These are phyloP conservation scores for Prinia subflava DNA, from an alignment of 2,113 vertebrate genomes.

Conservation along the genomic window DNA sequence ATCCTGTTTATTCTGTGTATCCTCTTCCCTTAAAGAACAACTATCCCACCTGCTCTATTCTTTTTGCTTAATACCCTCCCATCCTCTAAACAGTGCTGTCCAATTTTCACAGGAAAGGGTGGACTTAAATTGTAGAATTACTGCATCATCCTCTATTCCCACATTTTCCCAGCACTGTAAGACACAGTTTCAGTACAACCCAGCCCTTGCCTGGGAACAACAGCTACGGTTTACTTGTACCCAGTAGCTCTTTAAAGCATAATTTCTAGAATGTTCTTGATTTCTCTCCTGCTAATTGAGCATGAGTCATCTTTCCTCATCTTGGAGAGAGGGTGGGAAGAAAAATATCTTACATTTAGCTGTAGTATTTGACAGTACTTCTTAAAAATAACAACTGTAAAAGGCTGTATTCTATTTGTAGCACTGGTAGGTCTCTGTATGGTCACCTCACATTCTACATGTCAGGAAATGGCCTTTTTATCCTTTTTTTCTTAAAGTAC, in stretches of 20 bases:
- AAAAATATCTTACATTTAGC: neutral
- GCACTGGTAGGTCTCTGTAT: neutral
- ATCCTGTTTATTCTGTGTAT: neutral
- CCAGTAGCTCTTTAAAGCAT: neutral
- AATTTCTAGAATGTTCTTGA: neutral
- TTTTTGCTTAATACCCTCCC: neutral
- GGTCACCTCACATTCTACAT: neutral
- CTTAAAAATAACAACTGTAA: neutral
- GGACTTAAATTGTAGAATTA: neutral
- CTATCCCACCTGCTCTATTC: neutral
- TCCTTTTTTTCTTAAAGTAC: neutral
- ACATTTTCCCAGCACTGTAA: neutral
- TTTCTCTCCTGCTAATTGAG: neutral
- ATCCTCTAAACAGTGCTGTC: neutral
- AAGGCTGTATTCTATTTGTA: neutral
- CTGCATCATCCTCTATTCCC: neutral
- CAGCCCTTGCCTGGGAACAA: neutral
- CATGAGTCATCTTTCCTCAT: neutral
- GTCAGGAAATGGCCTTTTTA: neutral
- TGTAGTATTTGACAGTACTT: neutral
- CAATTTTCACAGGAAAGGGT: constrained; percentile 39
- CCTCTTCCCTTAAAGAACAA: neutral
- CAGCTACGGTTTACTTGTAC: neutral
- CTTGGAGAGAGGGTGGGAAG: neutral
- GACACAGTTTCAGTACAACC: neutral